A percentile compares a stretch with the other conserved stretches of the same genome.
phyloP scores from a whole-genome alignment of 1,140 invertebrate genomes.

The Spodoptera litura region DNA sequence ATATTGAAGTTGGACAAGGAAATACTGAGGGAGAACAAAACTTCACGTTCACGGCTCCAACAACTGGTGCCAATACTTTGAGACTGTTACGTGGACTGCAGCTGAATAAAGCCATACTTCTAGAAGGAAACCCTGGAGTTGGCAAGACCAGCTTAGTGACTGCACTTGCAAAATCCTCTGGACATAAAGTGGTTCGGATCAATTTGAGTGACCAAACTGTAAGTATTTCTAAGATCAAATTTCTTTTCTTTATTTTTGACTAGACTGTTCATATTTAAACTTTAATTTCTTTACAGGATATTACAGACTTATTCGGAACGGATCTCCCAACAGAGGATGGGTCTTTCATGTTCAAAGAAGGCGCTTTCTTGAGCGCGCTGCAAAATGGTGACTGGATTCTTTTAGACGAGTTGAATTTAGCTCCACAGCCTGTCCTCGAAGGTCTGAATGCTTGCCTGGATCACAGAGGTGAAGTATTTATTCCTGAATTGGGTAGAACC shows the following conservation, averaged over 20 bases:
- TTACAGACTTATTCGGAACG: slow-evolving; percentile 98
- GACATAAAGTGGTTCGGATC: slow-evolving; percentile 94
- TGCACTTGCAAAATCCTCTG: slow-evolving; percentile 95
- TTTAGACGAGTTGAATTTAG: slow-evolving; percentile 99
- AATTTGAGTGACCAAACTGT: slow-evolving; percentile 99
- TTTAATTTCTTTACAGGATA: slow-evolving; percentile 89
- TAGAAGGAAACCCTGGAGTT: slow-evolving; percentile 99
- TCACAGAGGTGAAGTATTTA: slow-evolving; percentile 98
- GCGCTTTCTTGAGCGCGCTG: slow-evolving; percentile 96
- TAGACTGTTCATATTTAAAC: slow-evolving; percentile 38
- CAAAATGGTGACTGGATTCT: slow-evolving; percentile 98
- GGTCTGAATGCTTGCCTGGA: slow-evolving; percentile 99
- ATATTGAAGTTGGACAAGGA: slow-evolving; percentile 86
- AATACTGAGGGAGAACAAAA: slow-evolving; percentile 61
- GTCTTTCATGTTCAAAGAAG: slow-evolving; percentile 98
- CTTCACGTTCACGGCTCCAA: slow-evolving; percentile 94
- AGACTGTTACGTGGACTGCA: slow-evolving; percentile 95
- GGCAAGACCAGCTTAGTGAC: slow-evolving; percentile 98
- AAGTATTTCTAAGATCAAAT: slow-evolving; percentile 63
- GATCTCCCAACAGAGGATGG: slow-evolving; percentile 98
- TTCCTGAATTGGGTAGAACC: slow-evolving; percentile 96
- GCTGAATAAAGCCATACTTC: slow-evolving; percentile 95
- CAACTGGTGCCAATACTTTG: slow-evolving; percentile 93
- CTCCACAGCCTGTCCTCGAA: slow-evolving; percentile 99
- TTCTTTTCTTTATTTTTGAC: not conserved